phyloP scores from a whole-genome alignment of 2,888 invertebrate species.

The Drosophila monieri region DNA sequence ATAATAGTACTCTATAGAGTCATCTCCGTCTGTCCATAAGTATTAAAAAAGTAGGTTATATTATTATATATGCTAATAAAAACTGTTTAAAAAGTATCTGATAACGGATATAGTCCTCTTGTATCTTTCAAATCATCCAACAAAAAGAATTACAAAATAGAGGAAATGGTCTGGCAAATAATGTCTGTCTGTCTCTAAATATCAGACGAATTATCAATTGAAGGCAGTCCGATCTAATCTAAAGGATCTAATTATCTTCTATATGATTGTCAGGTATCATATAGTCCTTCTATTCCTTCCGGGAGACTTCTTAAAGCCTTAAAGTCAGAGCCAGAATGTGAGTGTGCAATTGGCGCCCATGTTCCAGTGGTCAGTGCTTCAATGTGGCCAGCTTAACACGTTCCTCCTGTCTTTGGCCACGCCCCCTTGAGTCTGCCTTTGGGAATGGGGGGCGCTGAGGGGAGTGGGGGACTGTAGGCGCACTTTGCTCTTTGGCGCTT shows the following conservation, averaged over 20 bases:
- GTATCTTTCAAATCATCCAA: no score
- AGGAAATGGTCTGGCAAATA: no score
- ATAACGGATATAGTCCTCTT: no score
- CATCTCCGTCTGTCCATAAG: no score
- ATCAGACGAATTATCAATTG: no score
- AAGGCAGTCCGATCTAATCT: no score
- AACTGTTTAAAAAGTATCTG: no score
- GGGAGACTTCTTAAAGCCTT: not conserved
- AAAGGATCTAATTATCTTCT: not conserved
- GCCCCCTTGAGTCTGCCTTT: conserved; percentile 5
- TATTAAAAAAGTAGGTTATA: no score
- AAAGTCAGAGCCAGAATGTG: not conserved
- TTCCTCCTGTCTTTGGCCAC: conserved; percentile 17
- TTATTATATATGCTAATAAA: no score
- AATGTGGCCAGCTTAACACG: conserved; percentile 40
- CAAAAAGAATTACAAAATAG: no score
- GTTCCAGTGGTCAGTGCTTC: conserved; percentile 11
- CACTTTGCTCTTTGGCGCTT: conserved; percentile 43
- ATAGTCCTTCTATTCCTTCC: not conserved
- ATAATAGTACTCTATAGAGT: no score
- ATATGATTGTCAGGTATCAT: not conserved
- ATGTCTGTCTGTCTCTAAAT: no score
- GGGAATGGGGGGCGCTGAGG: not conserved
- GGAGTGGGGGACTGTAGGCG: conserved; percentile 28
- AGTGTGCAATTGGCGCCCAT: conserved; percentile 4